Base-by-base conservation (phyloP, 2,797 vertebrate species). In the Acropternis orthonyx region DNA sequence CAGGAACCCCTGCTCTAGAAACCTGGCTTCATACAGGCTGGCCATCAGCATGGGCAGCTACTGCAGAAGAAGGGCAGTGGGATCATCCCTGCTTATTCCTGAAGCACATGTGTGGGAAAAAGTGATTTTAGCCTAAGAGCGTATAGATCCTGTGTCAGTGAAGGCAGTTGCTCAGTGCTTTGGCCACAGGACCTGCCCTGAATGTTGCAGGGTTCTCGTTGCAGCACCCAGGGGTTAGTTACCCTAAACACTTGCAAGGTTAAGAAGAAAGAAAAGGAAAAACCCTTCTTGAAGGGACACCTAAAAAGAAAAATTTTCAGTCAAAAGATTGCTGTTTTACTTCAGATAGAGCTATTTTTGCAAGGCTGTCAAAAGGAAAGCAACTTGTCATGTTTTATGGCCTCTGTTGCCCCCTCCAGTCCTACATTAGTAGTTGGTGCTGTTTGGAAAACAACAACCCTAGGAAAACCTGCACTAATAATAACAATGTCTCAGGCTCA, bases 331-430 rank as follows among this genome's bases (percentile, higher is more conserved):
- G 55, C 27, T 63, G 28, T 7, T 89, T 69, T 59, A 41, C 13
- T 84, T 34, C 27, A 22, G 51, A 55, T 44, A 75, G 49, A 69
- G 55, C 51, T 87, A 26, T 74, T 82, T 90, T 82, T 67, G 55
- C 59, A 91, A 56, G 44, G 71, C 11, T 37, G 46, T 63, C 3
- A 27, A 92, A 79, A 87, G 54, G 27, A 69, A 89, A 85, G 49
- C 28, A 88, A 91, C 36, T 76, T 83, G 82, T 63, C 78, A 78
- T 62, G 84, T 96, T 96, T 95, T 87, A 93, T 89, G 90, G 94
- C 93, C 96, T 96, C 93, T 96, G 71, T 96, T 97, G 96, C 94
- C 94, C 95, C 92, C 96, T 96, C 95, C 95, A 97, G 95, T 95
- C 77, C 84, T 94, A 58, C 61, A 51, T 71, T 77, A 93, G 92